Conservation (phyloP, 2,797 vertebrate genomes). For the Sylvilagus floridanus region DNA sequence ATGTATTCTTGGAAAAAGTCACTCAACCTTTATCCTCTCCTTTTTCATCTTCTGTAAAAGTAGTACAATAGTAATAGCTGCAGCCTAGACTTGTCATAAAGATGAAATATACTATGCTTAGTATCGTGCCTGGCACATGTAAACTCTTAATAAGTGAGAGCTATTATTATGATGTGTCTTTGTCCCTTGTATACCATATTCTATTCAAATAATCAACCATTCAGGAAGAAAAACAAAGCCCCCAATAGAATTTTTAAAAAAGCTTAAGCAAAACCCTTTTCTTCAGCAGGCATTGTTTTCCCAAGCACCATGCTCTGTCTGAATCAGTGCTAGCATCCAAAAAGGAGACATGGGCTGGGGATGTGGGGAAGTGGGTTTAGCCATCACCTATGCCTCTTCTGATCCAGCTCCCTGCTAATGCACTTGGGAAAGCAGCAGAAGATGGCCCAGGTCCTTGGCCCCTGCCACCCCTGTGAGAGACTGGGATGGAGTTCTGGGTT, state of each 20-base stretch:
- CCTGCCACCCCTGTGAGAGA: too few species aligned
- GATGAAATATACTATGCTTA: background rate
- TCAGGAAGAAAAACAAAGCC: conserved; percentile 25
- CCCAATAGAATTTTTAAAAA: background rate
- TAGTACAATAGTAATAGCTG: background rate
- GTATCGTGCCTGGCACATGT: background rate
- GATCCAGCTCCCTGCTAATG: too few species aligned
- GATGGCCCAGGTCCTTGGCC: too few species aligned
- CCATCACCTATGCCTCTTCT: too few species aligned
- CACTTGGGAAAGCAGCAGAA: too few species aligned
- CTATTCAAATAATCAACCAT: conserved; percentile 7
- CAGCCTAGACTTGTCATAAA: background rate
- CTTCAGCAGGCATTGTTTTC: background rate
- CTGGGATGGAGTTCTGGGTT: too few species aligned
- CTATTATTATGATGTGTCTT: background rate
- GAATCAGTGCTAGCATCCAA: background rate
- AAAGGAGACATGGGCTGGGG: background rate
- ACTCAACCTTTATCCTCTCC: background rate
- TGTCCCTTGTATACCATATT: background rate
- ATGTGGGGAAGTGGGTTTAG: too few species aligned
- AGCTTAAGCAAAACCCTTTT: background rate
- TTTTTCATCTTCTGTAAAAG: conserved; percentile 42
- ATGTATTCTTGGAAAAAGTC: conserved; percentile 47
- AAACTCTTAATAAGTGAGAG: background rate
- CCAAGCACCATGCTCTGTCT: background rate